Base-by-base conservation (phyloP, 1,140 invertebrate genomes). In the Cydia amplana region DNA sequence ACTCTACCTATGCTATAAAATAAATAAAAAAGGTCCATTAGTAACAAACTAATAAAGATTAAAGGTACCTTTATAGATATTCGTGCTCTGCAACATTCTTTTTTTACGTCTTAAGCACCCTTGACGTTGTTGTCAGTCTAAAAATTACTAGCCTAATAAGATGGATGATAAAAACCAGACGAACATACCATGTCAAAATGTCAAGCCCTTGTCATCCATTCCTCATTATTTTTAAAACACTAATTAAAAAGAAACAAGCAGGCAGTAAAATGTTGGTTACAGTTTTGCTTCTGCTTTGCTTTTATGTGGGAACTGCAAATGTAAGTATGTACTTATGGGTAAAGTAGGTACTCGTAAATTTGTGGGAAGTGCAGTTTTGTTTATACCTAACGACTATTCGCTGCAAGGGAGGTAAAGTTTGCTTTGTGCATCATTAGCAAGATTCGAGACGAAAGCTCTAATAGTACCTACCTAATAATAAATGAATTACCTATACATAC, bases 201-300 rank as follows among this genome's bases (percentile, higher is more conserved):
- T 36, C 65, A 40, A 40, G 32, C 36, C 12, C 25, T 28, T n/a
- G n/a, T 36, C 55, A 60, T 18, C 64, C 65, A 70, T 70, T 18
- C 65, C 65, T 70, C n/a, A 70, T 70, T 36, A 70, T n/a, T 20
- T 36, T 43, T 70, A 40, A 70, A 70, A 18, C n/a, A 18, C 28
- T 18, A 6, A 43, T 70, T 70, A 70, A 70, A 43, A 70, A 60
- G 20, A 23, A 70, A 43, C 65, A 70, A 40, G 65, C 16, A 43
- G 32, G 65, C n/a, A 70, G 65, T 70, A 43, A 70, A 32, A 70
- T 12, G 5, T 70, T 60, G 20, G 28, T 40, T 70, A 70, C 65
- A 70, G 32, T 40, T 70, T 67, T n/a, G 64, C 65, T 40, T 9
- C 64, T 32, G 64, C 18, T 23, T 32, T 65, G 28, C 0, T 70